Conservation (phyloP, 2,888 invertebrate genomes). For the Proisotoma minuta region DNA sequence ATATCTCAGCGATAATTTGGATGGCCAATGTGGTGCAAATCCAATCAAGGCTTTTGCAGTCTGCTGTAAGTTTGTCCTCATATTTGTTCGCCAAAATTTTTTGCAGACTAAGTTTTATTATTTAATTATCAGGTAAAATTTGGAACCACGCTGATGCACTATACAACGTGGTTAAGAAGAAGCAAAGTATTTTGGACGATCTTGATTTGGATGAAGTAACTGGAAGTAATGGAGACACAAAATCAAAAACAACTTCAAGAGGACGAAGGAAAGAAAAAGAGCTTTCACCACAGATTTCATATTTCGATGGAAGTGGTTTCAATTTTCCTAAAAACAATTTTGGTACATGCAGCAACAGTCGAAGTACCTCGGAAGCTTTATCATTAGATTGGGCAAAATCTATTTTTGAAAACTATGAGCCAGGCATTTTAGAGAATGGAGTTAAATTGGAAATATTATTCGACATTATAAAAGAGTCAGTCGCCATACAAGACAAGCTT, state of each 20-base stretch:
- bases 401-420: constrained; percentile 75
- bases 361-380: constrained; percentile 13
- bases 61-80: constrained; percentile 97
- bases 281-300: background rate
- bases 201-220: constrained; percentile 49
- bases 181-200: constrained; percentile 66
- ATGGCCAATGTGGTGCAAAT: constrained; percentile 79
- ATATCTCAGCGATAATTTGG: constrained; percentile 60
- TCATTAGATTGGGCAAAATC: constrained; percentile 62
- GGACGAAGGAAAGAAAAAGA: constrained; percentile 8
- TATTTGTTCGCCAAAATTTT: too few relatives aligned
- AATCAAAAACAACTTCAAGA: background rate
- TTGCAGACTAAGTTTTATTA: too few relatives aligned
- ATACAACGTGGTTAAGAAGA: constrained; percentile 78
- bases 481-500: constrained; percentile 80
- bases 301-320: constrained; percentile 13
- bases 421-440: constrained; percentile 85
- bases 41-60: constrained; percentile 97
- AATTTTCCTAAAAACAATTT: background rate
- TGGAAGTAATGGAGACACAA: background rate
- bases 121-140: too few relatives aligned
- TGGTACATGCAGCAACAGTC: background rate
- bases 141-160: constrained; percentile 94
- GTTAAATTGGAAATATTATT: constrained; percentile 93
- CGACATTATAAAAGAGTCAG: constrained; percentile 81